phyloP scores from a whole-genome alignment of 1,140 invertebrate genomes.

The Drosophila busckii region DNA sequence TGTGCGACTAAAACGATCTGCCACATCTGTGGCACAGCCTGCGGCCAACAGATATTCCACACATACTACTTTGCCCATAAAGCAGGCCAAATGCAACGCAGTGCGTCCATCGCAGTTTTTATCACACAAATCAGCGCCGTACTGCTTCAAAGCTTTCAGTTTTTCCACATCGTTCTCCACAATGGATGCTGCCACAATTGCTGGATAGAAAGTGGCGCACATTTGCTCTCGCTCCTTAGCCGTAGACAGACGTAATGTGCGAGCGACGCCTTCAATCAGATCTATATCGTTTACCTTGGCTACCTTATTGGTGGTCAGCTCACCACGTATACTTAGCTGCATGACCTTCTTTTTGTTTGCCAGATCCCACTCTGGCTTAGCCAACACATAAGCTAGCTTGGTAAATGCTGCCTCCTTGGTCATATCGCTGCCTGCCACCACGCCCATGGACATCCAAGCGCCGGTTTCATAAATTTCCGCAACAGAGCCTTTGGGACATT shows the following conservation, averaged over 20 bases:
- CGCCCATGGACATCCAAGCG: slow-evolving; percentile 82
- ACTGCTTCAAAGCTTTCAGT: slow-evolving; percentile 51
- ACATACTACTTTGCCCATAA: slow-evolving; percentile 82
- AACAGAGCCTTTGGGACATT: slow-evolving; percentile 90
- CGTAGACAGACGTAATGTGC: slow-evolving; percentile 83
- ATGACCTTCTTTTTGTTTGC: slow-evolving; percentile 89
- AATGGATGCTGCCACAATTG: slow-evolving; percentile 87
- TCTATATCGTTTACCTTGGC: slow-evolving; percentile 65
- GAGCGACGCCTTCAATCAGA: slow-evolving; percentile 84
- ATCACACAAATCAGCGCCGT: slow-evolving; percentile 87
- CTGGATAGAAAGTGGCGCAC: slow-evolving; percentile 87
- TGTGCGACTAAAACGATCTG: slow-evolving; percentile 81
- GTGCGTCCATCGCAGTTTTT: slow-evolving; percentile 88
- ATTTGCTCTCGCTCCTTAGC: slow-evolving; percentile 85
- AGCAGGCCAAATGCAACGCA: slow-evolving; percentile 89
- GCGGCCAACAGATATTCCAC: slow-evolving; percentile 82
- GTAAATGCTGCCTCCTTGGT: slow-evolving; percentile 95
- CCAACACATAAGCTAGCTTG: slow-evolving; percentile 94
- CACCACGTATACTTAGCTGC: slow-evolving; percentile 84
- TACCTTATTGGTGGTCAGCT: slow-evolving; percentile 79
- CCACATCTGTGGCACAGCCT: slow-evolving; percentile 89
- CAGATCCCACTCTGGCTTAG: slow-evolving; percentile 87
- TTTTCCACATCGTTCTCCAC: slow-evolving; percentile 82
- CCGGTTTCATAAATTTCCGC: slow-evolving; percentile 89
- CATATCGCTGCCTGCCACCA: slow-evolving; percentile 95